These are phyloP conservation scores for Galbula dea DNA, from an alignment of 2,113 vertebrate genomes.

Conservation along the genomic window DNA sequence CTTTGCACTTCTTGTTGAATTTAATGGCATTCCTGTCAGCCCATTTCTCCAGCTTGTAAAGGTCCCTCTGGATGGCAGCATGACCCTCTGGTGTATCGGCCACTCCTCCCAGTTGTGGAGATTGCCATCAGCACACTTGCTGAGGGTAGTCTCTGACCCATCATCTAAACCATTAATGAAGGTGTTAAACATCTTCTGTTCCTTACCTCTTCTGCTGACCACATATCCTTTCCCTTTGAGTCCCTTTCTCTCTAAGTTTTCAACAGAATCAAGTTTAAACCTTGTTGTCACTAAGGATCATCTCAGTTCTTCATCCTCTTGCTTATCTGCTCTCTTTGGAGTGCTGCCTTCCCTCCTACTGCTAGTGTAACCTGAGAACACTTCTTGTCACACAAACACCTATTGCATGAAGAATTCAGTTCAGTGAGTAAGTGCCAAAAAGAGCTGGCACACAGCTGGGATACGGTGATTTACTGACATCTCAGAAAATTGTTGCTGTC, in stretches of 20 bases:
- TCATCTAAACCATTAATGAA: neutral
- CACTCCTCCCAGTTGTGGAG: neutral
- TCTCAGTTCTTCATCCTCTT: neutral
- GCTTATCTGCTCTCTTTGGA: neutral
- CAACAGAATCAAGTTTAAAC: neutral
- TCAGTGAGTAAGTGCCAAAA: conserved; percentile 18
- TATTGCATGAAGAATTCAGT: conserved; percentile 7
- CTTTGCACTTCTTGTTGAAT: neutral
- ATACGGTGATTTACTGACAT: conserved; percentile 19
- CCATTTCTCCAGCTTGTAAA: neutral
- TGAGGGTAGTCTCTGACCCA: neutral
- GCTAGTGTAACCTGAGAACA: neutral
- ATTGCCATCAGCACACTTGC: neutral
- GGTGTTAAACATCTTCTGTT: neutral
- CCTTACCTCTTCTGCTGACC: neutral
- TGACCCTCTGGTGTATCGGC: neutral
- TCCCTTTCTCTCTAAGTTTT: neutral
- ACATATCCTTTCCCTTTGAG: neutral
- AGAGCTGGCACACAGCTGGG: conserved; percentile 29
- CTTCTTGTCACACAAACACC: neutral
- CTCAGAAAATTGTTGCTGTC: conserved; percentile 35
- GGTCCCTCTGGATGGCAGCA: neutral
- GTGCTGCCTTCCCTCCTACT: neutral
- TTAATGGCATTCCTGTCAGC: neutral
- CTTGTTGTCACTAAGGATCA: neutral